Evolutionary conservation across 2,113 vertebrate genomes (phyloP), one percentile per base, ranked within the genome.

Genomic region (Phoenicopterus ruber): DNA sequence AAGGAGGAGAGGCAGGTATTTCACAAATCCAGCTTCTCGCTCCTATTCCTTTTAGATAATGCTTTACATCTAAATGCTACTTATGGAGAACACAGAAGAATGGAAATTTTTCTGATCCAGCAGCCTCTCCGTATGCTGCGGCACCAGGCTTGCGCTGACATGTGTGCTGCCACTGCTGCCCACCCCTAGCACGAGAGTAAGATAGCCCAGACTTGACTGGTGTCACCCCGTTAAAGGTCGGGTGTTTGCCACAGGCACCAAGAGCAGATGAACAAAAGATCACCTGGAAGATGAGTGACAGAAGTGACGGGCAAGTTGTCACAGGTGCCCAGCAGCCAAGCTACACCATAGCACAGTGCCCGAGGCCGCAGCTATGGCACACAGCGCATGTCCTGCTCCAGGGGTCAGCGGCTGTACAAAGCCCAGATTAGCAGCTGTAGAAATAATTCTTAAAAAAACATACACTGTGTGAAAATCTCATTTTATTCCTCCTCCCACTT

Each of bases 301-400:
- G 54, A 72, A 79, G 31, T 3, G 21, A 58, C 2, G 4, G 76
- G 16, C 18, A 36, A 7, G 10, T 24, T 42, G 57, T 21, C 57
- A 38, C 0, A 8, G 24, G 49, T 47, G 14, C 25, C 63, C n/a
- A 24, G 49, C 42, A 86, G 72, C 50, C 0, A 1, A 79, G 80
- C 21, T 26, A 26, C 18, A 42, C 46, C n/a, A 17, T 0, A 44
- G 42, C 42, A 42, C 47, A 19, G 76, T n/a, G 44, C 54, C 55
- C 0, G 4, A 61, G 70, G 52, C 74, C 0, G 0, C 17, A 36
- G 57, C 82, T 47, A 26, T 1, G 7, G 89, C 49, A 38, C 36
- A 24, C 61, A 52, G 54, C 1, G 0, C 7, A 2, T 10, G n/a
- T 40, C 34, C 70, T 54, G 19, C 57, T n/a, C 34, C 5, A 2